Base-by-base conservation (phyloP, 2,113 vertebrate genomes). In the Amblyopsis rosae region DNA sequence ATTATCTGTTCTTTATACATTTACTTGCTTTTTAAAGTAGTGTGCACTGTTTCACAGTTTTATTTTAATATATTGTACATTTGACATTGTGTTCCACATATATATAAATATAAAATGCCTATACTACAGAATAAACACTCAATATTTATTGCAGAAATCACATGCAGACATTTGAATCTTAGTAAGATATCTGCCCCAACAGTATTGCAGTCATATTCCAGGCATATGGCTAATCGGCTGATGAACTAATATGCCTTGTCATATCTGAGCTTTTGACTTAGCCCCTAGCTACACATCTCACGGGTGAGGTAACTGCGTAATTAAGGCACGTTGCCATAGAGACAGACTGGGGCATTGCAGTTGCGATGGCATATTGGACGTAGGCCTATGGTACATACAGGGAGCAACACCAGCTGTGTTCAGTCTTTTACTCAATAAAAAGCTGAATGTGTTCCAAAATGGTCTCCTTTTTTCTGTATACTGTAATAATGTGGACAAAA, bases 171-270 rank as follows among this genome's bases (percentile, higher is more conserved):
- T 62, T 82, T 61, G 61, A 57, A 82, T 76, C 62, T 77, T 59
- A 70, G 69, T 61, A 77, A 63, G 58, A 62, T 75, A 72, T 82
- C 85, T 82, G 82, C 86, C 84, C 84, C 62, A 74, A 48, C 26
- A 26, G 26, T 56, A 33, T 33, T 3, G 9, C 11, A 9, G 12
- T 53, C 68, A 82, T 6, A 45, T 69, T 56, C 32, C 72, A 78
- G 77, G 72, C 75, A 86, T 76, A 79, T 85, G 76, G 81, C 73
- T 86, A 62, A 80, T 85, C 82, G 85, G 75, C 85, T 86, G 82
- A 87, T 86, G 69, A 89, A 87, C 81, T 87, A 87, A 89, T 85
- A 87, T 91, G 91, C 90, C 90, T 90, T 91, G 89, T 88, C 82
- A 77, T 73, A 82, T 88, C 62, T 50, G 70, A 87, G 74, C 76